Evolutionary conservation across 2,797 vertebrate genomes (phyloP), one percentile per base, ranked within the genome.

Genomic region (Florisuga fusca): DNA sequence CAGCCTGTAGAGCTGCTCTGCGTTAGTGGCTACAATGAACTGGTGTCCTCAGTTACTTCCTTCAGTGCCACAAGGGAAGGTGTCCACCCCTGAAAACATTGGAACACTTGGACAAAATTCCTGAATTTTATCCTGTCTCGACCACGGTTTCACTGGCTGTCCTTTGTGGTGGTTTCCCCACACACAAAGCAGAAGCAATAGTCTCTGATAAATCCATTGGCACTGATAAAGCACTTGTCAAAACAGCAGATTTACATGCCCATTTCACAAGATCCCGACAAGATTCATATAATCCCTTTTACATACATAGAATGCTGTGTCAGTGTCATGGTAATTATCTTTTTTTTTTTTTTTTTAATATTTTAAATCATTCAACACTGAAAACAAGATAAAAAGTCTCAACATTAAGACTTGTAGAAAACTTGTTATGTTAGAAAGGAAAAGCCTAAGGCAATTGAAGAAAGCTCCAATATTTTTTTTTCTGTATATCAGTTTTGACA

Each of bases 281-380:
- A 78, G 41, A 91, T 84, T 78, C 57, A 86, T 27, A 82, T 86
- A 54, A 78, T 84, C 84, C 55, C 84, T 51, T 90, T 73, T 48
- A 48, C 83, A 87, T 38, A 81, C 29, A 53, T 36, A 74, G 92
- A 90, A 69, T 55, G 51, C 54, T 61, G 31, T 31, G 31, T 88
- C 66, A 89, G 38, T 76, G 31, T 76, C 55, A 38, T 29, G 29
- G 68, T 46, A 90, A 92, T 93, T 62, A 82, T 10, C 55, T 68
- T 69, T 76, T 59, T 45, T 36, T 41, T 41, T 41, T 41, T 41
- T 41, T 41, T 41, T 38, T 41, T 14, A 14, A 41, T 41, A 41
- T 68, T 85, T 90, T 78, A 58, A 86, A 94, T 64, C 71, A 59
- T 21, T 85, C 25, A 74, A 38, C 34, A 53, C 5, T 46, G 16